These are phyloP conservation scores for Pipistrellus pipistrellus DNA, from an alignment of 2,797 vertebrate genomes.

Conservation along the genomic window DNA sequence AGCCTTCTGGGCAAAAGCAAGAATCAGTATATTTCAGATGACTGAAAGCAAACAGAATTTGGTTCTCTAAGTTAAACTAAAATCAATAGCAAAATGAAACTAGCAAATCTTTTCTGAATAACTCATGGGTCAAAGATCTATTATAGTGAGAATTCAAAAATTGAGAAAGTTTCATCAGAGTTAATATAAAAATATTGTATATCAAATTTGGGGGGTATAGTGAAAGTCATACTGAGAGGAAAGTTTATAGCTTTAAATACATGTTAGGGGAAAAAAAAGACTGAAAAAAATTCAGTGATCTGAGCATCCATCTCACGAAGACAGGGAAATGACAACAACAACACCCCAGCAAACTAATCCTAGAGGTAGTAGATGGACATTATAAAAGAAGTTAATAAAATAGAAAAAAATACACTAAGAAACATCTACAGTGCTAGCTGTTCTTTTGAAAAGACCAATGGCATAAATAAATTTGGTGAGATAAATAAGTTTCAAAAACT, in stretches of 20 bases:
- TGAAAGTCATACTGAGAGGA: slow-evolving; percentile 11
- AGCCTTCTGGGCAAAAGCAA: neutral
- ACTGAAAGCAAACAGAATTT: neutral
- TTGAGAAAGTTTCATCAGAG: slow-evolving; percentile 39
- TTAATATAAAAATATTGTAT: slow-evolving; percentile 16
- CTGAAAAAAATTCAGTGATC: neutral
- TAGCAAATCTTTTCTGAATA: neutral
- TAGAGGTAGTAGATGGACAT: neutral
- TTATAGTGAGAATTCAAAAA: neutral
- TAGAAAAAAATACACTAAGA: neutral
- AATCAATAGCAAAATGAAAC: neutral
- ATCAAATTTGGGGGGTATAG: neutral
- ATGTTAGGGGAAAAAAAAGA: slow-evolving; percentile 19
- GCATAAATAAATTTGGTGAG: neutral
- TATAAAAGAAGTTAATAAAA: neutral
- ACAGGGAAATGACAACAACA: neutral
- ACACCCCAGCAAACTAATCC: neutral
- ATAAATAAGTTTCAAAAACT: slow-evolving; percentile 3
- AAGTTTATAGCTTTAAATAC: slow-evolving; percentile 1
- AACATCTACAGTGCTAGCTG: neutral
- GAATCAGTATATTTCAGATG: neutral
- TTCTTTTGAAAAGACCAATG: slow-evolving; percentile 34
- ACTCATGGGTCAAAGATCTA: neutral
- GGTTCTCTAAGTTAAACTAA: slow-evolving; percentile 26
- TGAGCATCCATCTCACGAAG: neutral